phyloP scores from a whole-genome alignment of 2,888 invertebrate species.

The Drosophila crucigera region DNA sequence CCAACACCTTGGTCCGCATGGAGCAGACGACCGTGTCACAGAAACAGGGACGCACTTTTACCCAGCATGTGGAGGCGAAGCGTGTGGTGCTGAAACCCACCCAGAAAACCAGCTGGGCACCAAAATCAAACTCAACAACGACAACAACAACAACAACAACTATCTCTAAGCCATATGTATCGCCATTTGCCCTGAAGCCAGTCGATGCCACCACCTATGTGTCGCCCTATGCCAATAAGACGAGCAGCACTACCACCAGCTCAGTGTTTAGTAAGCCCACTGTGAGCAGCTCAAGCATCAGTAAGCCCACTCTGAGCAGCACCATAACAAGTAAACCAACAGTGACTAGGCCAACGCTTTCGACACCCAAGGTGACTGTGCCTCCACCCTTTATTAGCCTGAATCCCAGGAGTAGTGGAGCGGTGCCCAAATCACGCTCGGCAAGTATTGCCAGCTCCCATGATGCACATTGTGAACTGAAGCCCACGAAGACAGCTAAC shows the following conservation, averaged over 20 bases:
- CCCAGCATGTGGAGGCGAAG: constrained; percentile 71
- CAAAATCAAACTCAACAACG: constrained; percentile 24
- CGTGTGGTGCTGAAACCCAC: constrained; percentile 51
- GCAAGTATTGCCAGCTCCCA: constrained; percentile 2
- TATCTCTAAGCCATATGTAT: constrained; percentile 23
- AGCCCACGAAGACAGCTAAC: background rate
- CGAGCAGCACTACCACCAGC: constrained; percentile 1
- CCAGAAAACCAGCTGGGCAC: constrained; percentile 42
- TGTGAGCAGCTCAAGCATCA: constrained; percentile 1
- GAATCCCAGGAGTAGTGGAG: constrained; percentile 22
- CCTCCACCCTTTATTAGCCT: constrained; percentile 16
- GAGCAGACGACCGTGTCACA: constrained; percentile 76
- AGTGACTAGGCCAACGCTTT: constrained; percentile 8
- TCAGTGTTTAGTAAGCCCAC: constrained; percentile 10
- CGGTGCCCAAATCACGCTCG: constrained; percentile 37
- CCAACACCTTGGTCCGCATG: constrained; percentile 67
- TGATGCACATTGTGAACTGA: constrained; percentile 40
- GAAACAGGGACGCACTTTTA: constrained; percentile 75
- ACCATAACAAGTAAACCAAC: constrained; percentile 12
- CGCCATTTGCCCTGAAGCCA: constrained; percentile 27
- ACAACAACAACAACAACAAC: constrained; percentile 19
- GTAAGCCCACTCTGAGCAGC: constrained; percentile 15
- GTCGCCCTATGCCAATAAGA: constrained; percentile 26
- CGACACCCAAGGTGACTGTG: constrained; percentile 23
- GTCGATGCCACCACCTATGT: background rate